phyloP scores from a whole-genome alignment of 2,888 invertebrate genomes.

The Pseudococcus longispinus region DNA sequence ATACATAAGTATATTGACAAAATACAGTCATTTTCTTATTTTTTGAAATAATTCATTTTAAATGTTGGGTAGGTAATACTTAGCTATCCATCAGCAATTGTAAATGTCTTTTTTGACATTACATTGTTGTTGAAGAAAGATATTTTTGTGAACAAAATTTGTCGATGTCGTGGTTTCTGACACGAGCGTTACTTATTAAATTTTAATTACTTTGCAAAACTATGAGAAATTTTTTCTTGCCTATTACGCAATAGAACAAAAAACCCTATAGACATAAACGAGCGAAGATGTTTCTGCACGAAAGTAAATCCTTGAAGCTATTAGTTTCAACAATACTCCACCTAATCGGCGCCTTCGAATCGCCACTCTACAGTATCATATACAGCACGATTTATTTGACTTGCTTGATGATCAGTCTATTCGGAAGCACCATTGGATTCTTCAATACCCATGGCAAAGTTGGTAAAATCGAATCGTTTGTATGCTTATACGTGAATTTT shows the following conservation, averaged over 20 bases:
- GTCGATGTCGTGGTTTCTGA: too few relatives aligned
- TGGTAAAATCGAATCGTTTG: neutral
- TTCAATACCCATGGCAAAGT: neutral
- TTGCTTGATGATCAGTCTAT: neutral
- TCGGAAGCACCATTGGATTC: neutral
- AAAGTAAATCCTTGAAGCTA: neutral
- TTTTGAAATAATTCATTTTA: too few relatives aligned
- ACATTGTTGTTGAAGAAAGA: too few relatives aligned
- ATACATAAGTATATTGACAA: too few relatives aligned
- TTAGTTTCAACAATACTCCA: neutral
- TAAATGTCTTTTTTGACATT: too few relatives aligned
- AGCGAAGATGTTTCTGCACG: neutral
- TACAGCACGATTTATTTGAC: neutral
- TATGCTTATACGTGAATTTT: neutral
- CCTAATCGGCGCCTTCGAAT: neutral
- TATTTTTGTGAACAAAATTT: too few relatives aligned
- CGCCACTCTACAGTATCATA: neutral
- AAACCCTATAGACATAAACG: neutral
- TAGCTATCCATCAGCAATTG: too few relatives aligned
- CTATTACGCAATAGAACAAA: neutral
- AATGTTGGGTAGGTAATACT: too few relatives aligned
- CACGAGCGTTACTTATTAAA: too few relatives aligned
- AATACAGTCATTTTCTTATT: too few relatives aligned
- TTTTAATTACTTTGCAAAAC: too few relatives aligned
- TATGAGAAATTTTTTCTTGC: neutral